phyloP scores from a whole-genome alignment of 2,888 invertebrate genomes.

The Pyrrhia umbra region DNA sequence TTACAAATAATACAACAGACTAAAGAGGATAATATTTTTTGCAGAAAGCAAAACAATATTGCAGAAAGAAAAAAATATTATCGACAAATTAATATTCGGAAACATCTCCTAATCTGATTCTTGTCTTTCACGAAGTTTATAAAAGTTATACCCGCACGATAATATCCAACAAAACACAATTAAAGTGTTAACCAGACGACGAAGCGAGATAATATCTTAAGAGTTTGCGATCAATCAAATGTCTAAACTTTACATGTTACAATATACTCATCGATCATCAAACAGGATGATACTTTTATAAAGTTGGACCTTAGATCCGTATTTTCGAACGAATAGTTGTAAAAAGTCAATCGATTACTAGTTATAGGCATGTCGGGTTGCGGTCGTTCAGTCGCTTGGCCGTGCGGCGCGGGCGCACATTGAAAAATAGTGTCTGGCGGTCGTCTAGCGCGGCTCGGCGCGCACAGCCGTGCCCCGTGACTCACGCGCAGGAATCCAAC shows the following conservation, averaged over 20 bases:
- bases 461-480: slow-evolving; percentile 69
- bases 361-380: slow-evolving; percentile 65
- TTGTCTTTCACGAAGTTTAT: slow-evolving; percentile 25
- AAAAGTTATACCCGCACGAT: slow-evolving; percentile 30
- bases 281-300: slow-evolving; percentile 24
- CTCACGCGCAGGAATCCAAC: slow-evolving; percentile 77
- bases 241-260: slow-evolving; percentile 18
- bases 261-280: slow-evolving; percentile 43
- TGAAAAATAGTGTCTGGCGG: slow-evolving; percentile 82
- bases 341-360: slow-evolving; percentile 57
- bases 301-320: slow-evolving; percentile 34
- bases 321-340: slow-evolving; percentile 50
- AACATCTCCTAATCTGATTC: slow-evolving; percentile 1
- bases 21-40: no score
- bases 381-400: slow-evolving; percentile 57
- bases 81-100: slow-evolving; percentile 20
- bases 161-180: slow-evolving; percentile 26
- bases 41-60: no score
- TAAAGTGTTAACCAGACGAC: slow-evolving; percentile 24
- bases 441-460: slow-evolving; percentile 73
- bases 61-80: neutral
- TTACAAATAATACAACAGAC: neutral
- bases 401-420: slow-evolving; percentile 66
- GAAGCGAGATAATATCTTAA: slow-evolving; percentile 22
- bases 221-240: slow-evolving; percentile 53